A percentile compares a stretch with the other conserved stretches of the same genome.
phyloP scores from a whole-genome alignment of 2,113 vertebrate genomes.

The Dicentrarchus labrax region DNA sequence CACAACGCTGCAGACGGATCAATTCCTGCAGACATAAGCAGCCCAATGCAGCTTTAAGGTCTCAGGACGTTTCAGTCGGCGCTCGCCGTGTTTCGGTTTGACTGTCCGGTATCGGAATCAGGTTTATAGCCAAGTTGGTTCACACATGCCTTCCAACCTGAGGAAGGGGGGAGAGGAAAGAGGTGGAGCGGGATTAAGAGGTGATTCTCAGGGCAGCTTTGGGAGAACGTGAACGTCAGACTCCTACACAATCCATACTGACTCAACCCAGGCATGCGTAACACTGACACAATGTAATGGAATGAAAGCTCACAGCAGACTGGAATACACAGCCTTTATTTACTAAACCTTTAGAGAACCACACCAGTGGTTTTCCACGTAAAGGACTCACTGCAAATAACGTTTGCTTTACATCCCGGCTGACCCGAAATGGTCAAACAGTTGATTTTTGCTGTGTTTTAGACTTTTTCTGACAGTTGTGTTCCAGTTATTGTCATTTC shows the following conservation, averaged over 20 bases:
- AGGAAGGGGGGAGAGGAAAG: background rate
- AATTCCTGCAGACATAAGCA: conserved; percentile 53
- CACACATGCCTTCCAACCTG: too few relatives aligned
- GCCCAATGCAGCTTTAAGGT: conserved; percentile 45
- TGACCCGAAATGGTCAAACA: too few relatives aligned
- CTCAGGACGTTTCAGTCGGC: background rate
- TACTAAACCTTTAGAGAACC: conserved; percentile 6
- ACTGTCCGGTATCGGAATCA: background rate
- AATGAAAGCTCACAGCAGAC: conserved; percentile 15
- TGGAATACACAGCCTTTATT: background rate
- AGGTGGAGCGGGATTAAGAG: conserved; percentile 6
- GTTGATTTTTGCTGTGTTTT: too few relatives aligned
- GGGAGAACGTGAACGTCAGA: background rate
- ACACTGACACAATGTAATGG: conserved; percentile 1
- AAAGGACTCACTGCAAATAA: background rate
- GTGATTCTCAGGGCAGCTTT: conserved; percentile 26
- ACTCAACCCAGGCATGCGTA: background rate
- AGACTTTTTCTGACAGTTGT: too few relatives aligned
- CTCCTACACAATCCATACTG: conserved; percentile 33
- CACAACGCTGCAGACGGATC: conserved; percentile 36
- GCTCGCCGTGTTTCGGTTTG: background rate
- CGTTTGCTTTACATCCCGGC: background rate
- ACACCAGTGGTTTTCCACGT: background rate
- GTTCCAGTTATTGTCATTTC: too few relatives aligned
- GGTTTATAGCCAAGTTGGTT: too few relatives aligned